Evolutionary conservation across 2,888 invertebrate genomes (phyloP).

Genomic region (Trilocha varians): DNA sequence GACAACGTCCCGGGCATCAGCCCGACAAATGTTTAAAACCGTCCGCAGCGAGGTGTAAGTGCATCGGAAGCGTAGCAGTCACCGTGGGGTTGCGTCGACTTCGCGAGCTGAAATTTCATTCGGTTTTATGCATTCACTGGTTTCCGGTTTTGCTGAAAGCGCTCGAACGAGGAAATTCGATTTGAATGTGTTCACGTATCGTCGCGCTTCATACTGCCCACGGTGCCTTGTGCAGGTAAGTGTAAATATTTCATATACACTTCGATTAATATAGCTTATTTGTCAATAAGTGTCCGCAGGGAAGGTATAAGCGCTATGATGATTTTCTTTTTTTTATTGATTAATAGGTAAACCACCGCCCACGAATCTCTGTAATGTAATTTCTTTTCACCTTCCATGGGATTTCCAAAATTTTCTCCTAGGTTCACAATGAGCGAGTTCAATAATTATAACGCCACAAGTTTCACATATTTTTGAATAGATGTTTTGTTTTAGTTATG

Average conservation of each 20-base stretch:
- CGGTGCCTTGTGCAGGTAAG: slow-evolving; percentile 37
- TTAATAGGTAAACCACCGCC: too few relatives aligned
- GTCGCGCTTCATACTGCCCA: slow-evolving; percentile 32
- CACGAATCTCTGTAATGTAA: too few relatives aligned
- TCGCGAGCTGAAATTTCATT: slow-evolving; percentile 22
- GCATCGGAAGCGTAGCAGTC: slow-evolving; percentile 41
- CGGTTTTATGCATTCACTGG: slow-evolving; percentile 27
- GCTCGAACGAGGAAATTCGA: slow-evolving; percentile 39
- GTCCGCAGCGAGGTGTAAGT: slow-evolving; percentile 35
- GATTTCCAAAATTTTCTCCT: too few relatives aligned
- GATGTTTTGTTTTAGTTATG: too few relatives aligned
- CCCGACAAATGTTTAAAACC: slow-evolving; percentile 39
- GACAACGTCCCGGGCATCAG: slow-evolving; percentile 34
- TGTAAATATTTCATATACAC: slow-evolving; percentile 45
- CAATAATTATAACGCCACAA: too few relatives aligned
- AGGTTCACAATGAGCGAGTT: too few relatives aligned
- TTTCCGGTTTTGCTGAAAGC: slow-evolving; percentile 21
- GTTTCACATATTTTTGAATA: too few relatives aligned
- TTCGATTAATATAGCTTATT: slow-evolving; percentile 43
- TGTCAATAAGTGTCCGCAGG: slow-evolving; percentile 48
- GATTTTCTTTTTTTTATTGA: too few relatives aligned
- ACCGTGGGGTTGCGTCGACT: slow-evolving; percentile 27
- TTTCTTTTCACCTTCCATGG: too few relatives aligned
- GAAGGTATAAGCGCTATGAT: slow-evolving; percentile 39
- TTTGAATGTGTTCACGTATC: slow-evolving; percentile 45